Percentiles rank a stretch among this genome's conserved stretches.
Conservation (phyloP, 2,113 vertebrate species). For the Peromyscus maniculatus region DNA sequence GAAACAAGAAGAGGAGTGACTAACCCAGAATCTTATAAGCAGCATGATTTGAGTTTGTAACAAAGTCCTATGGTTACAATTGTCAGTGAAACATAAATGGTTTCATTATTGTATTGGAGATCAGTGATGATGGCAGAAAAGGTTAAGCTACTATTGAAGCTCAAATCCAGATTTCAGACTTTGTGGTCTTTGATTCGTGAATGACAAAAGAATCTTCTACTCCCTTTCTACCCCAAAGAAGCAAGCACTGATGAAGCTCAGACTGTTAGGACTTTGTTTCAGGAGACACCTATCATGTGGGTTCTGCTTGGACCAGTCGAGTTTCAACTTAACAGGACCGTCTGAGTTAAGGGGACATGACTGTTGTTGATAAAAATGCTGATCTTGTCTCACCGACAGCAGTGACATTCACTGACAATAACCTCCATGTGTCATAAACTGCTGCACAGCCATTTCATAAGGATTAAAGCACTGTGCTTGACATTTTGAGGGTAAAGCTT, state of each 20-base stretch:
- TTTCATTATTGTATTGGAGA: neutral
- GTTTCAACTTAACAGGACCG: neutral
- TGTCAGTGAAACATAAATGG: neutral
- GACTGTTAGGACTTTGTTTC: neutral
- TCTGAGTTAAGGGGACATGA: neutral
- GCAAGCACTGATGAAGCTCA: neutral
- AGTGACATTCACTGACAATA: neutral
- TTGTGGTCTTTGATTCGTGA: neutral
- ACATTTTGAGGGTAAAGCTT: neutral
- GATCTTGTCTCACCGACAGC: neutral
- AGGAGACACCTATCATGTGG: conserved; percentile 12
- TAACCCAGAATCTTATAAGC: neutral
- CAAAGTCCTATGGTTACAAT: neutral
- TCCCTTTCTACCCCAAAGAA: conserved; percentile 1
- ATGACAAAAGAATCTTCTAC: neutral
- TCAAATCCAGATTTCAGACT: neutral
- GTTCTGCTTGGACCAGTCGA: neutral
- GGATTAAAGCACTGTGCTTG: conserved; percentile 31
- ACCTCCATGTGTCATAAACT: neutral
- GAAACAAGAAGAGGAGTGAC: neutral
- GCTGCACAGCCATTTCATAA: conserved; percentile 27
- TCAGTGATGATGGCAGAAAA: neutral
- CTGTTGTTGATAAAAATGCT: neutral
- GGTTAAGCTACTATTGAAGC: conserved; percentile 10
- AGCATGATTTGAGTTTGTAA: neutral